phyloP scores from a whole-genome alignment of 2,797 vertebrate species.

The Tauraco hartlaubi region DNA sequence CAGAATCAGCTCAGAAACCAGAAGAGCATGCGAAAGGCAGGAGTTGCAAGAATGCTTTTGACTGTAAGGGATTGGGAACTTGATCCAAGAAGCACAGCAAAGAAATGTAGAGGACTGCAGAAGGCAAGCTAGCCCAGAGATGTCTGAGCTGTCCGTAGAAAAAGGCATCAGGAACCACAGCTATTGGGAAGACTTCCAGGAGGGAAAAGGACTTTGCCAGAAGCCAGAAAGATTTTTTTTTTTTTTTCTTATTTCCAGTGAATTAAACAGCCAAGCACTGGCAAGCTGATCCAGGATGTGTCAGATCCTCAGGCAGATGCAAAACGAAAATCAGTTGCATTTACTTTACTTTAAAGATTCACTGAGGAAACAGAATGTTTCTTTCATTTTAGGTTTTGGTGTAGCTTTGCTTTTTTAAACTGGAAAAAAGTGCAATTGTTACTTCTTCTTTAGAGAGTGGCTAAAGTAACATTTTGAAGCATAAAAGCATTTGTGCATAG shows the following conservation, averaged over 20 bases:
- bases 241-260: neutral
- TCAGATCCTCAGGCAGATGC: neutral
- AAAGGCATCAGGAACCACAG: neutral
- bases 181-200: neutral
- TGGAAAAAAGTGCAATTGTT: neutral
- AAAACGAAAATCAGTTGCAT: neutral
- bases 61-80: constrained; percentile 18
- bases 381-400: neutral
- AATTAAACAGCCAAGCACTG: neutral
- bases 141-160: neutral
- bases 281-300: neutral
- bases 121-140: neutral
- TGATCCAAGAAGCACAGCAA: neutral
- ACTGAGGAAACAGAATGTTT: neutral
- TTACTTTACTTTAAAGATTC: neutral
- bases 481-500: neutral
- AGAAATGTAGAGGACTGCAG: neutral
- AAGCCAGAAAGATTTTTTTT: neutral
- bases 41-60: constrained; percentile 10
- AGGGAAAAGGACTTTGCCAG: neutral
- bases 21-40: neutral
- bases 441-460: neutral
- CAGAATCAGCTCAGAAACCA: constrained; percentile 38
- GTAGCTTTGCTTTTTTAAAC: neutral
- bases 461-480: neutral